Evolutionary conservation across 2,888 invertebrate species (phyloP).

Genomic region (Merodon equestris): DNA sequence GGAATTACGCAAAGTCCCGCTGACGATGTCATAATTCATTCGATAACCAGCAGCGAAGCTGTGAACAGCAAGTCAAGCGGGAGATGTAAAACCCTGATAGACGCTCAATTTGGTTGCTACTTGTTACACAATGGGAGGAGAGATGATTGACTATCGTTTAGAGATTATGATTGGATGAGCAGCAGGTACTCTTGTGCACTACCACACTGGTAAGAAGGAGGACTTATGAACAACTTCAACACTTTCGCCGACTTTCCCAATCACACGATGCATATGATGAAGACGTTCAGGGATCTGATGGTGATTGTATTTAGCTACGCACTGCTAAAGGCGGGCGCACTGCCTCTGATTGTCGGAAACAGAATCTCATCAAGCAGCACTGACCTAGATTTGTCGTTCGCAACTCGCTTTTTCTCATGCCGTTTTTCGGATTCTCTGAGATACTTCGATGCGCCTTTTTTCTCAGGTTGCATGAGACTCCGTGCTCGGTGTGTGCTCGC

Average conservation of each 20-base stretch:
- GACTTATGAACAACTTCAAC: neutral
- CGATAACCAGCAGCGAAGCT: conserved; percentile 17
- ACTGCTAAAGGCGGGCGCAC: conserved; percentile 21
- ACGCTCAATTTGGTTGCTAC: conserved; percentile 8
- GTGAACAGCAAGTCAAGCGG: neutral
- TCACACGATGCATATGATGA: conserved; percentile 18
- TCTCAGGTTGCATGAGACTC: neutral
- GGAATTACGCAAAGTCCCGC: conserved; percentile 54
- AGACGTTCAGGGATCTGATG: conserved; percentile 31
- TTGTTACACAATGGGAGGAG: conserved; percentile 25
- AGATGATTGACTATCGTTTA: no score
- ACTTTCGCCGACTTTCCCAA: conserved; percentile 65
- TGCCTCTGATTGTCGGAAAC: conserved; percentile 45
- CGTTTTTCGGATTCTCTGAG: conserved; percentile 32
- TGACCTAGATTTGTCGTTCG: conserved; percentile 50
- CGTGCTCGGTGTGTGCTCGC: conserved; percentile 9
- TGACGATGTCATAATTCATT: conserved; percentile 61
- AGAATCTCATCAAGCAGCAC: conserved; percentile 17
- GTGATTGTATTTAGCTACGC: conserved; percentile 47
- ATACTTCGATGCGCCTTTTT: no score
- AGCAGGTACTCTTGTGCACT: conserved; percentile 2
- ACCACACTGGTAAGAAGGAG: neutral
- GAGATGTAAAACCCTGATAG: conserved; percentile 28
- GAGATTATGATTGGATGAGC: no score
- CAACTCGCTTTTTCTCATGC: conserved; percentile 43